phyloP scores from a whole-genome alignment of 37 sponge, comb jelly and placozoan genomes.

The Tethya wilhelma region DNA sequence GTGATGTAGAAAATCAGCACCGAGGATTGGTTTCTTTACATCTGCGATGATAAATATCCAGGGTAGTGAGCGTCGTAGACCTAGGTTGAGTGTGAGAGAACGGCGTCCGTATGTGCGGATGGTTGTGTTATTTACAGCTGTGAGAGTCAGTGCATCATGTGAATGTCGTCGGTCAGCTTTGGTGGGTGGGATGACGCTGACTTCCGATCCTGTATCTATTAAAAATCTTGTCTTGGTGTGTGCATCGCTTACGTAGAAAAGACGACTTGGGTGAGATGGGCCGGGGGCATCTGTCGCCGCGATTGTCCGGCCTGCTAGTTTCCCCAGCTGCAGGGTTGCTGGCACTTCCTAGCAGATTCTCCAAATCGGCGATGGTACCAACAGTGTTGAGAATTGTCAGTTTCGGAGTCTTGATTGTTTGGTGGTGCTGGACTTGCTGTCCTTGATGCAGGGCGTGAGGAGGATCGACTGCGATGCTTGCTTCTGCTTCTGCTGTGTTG shows the following conservation, averaged over 20 bases:
- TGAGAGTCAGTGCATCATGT: too few species aligned
- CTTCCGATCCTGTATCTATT: constrained; percentile 54
- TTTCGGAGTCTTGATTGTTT: too few species aligned
- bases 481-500: too few species aligned
- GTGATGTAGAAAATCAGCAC: constrained; percentile 67
- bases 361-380: constrained; percentile 44
- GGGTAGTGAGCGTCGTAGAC: constrained; percentile 58
- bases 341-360: constrained; percentile 30
- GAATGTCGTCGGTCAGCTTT: background rate
- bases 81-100: constrained; percentile 74
- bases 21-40: constrained; percentile 66
- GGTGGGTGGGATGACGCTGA: constrained; percentile 53
- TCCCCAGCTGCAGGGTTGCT: constrained; percentile 32
- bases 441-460: too few species aligned
- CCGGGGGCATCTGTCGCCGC: constrained; percentile 69
- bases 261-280: too few species aligned
- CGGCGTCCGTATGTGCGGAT: constrained; percentile 63
- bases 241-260: constrained; percentile 8
- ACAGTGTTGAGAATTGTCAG: too few species aligned
- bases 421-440: too few species aligned
- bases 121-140: constrained; percentile 30
- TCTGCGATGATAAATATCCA: constrained; percentile 80
- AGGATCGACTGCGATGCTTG: constrained; percentile 1
- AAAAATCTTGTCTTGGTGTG: constrained; percentile 27
- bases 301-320: constrained; percentile 54